These are phyloP conservation scores for Coboldia fuscipes DNA, from an alignment of 1,140 invertebrate genomes.

Conservation along the genomic window DNA sequence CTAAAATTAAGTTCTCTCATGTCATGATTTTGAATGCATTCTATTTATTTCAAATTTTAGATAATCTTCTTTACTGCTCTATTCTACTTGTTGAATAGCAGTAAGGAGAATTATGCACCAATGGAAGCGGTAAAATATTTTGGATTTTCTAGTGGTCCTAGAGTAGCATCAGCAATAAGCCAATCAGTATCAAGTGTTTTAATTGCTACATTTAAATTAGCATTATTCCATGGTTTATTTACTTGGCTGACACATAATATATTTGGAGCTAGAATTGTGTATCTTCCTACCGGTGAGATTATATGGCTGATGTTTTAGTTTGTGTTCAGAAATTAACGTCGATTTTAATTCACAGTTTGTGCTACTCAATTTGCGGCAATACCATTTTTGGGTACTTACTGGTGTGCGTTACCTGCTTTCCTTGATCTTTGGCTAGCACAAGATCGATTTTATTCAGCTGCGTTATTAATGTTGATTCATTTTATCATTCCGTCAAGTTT, in stretches of 20 bases:
- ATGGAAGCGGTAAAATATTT: conserved; percentile 44
- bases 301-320: no score
- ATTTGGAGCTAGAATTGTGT: conserved; percentile 87
- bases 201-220: conserved; percentile 84
- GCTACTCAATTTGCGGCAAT: conserved; percentile 83
- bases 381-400: conserved; percentile 85
- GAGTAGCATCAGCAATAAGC: conserved; percentile 43
- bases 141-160: conserved; percentile 53
- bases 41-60: conserved; percentile 40
- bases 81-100: conserved; percentile 84
- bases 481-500: conserved; percentile 79
- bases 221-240: conserved; percentile 90
- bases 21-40: conserved; percentile 4
- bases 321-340: conserved; percentile 1
- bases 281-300: conserved; percentile 68
- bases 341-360: conserved; percentile 35
- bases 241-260: conserved; percentile 94
- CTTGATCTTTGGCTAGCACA: conserved; percentile 87
- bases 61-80: conserved; percentile 89
- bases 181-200: conserved; percentile 62
- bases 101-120: conserved; percentile 75
- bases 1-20: neutral
- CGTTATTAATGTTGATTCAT: conserved; percentile 55
- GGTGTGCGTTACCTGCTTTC: conserved; percentile 80
- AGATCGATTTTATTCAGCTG: conserved; percentile 45